Evolutionary conservation across 2,797 vertebrate genomes (phyloP).

Genomic region (Enteromius viviparus): DNA sequence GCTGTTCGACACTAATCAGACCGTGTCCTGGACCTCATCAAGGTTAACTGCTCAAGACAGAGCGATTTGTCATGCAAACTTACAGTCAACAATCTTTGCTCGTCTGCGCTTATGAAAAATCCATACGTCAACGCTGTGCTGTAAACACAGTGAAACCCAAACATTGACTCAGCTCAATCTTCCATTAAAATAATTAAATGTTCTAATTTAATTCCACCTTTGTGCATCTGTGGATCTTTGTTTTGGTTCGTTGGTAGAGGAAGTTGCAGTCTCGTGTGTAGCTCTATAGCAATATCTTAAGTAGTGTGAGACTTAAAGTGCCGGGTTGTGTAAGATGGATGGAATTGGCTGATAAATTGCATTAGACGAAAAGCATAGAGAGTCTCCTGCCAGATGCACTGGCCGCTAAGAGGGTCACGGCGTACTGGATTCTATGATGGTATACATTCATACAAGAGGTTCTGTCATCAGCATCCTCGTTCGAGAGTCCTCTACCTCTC

Average conservation of each 20-base stretch:
- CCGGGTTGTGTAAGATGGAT: slow-evolving; percentile 58
- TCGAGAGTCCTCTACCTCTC: not conserved
- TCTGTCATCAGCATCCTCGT: slow-evolving; percentile 20
- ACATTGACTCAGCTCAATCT: slow-evolving; percentile 40
- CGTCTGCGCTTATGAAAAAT: slow-evolving; percentile 42
- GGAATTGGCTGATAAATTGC: slow-evolving; percentile 63
- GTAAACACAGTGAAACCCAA: slow-evolving; percentile 26
- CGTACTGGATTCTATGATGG: slow-evolving; percentile 35
- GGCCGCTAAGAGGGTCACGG: slow-evolving; percentile 50
- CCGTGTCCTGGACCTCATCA: slow-evolving; percentile 34
- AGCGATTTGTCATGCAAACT: slow-evolving; percentile 17
- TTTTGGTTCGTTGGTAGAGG: slow-evolving; percentile 21
- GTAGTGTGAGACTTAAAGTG: slow-evolving; percentile 59
- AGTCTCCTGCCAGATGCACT: slow-evolving; percentile 60
- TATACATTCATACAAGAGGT: not conserved
- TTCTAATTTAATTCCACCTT: slow-evolving; percentile 42
- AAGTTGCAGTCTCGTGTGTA: slow-evolving; percentile 10
- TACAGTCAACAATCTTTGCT: slow-evolving; percentile 32
- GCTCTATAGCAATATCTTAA: slow-evolving; percentile 63
- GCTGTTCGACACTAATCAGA: slow-evolving; percentile 32
- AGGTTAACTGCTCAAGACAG: slow-evolving; percentile 26
- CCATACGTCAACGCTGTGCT: slow-evolving; percentile 17
- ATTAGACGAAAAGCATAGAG: slow-evolving; percentile 63
- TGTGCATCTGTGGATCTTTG: slow-evolving; percentile 9
- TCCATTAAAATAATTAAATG: slow-evolving; percentile 57